A percentile compares a stretch with the other conserved stretches of the same genome.
Conservation (phyloP, 2,113 vertebrate genomes). For the Nesogale talazaci region DNA sequence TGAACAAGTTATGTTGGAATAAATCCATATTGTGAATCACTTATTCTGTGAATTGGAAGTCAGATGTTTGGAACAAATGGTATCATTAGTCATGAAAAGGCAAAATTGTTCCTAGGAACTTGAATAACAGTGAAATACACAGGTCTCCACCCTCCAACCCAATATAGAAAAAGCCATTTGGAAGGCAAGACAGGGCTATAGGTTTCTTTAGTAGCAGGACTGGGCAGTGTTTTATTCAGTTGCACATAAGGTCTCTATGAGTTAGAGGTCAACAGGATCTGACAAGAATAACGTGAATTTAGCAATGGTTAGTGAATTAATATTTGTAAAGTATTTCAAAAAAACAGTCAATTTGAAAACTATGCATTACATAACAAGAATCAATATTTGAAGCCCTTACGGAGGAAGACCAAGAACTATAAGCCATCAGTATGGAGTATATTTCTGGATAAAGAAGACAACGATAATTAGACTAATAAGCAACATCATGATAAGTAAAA, state of each 20-base stretch:
- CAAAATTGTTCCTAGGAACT: constrained; percentile 26
- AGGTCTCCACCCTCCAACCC: not conserved
- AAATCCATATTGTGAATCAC: constrained; percentile 56
- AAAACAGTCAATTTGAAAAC: constrained; percentile 46
- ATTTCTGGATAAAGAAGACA: not conserved
- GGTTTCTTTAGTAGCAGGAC: constrained; percentile 5
- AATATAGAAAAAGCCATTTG: constrained; percentile 9
- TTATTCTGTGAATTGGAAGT: constrained; percentile 65
- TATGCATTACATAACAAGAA: not conserved
- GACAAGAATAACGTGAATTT: not conserved
- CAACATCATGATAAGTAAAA: not conserved
- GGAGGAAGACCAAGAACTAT: not conserved
- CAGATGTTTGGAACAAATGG: constrained; percentile 69
- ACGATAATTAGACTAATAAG: not conserved
- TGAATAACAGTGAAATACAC: constrained; percentile 26
- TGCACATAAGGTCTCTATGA: too few species aligned
- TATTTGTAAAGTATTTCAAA: constrained; percentile 25
- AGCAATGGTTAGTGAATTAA: constrained; percentile 50
- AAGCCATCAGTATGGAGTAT: not conserved
- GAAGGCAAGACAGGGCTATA: not conserved
- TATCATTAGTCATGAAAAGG: constrained; percentile 57
- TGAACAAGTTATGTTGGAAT: constrained; percentile 65
- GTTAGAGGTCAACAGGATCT: too few species aligned
- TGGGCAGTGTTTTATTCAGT: too few species aligned
- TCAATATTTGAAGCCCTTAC: not conserved